Conservation (phyloP, 2,113 vertebrate species). For the Aptenodytes forsteri region DNA sequence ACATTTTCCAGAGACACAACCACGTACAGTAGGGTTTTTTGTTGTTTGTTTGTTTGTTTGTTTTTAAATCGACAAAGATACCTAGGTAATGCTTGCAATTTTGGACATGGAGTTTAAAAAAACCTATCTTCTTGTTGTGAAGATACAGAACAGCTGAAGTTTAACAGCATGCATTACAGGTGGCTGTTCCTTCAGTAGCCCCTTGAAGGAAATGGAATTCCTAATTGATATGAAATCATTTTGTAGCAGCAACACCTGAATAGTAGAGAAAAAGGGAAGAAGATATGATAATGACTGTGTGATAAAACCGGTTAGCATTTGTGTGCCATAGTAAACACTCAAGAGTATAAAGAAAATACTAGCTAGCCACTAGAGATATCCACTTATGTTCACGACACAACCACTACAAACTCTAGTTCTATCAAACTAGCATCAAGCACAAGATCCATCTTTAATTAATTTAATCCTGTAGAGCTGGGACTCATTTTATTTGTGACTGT, state of each 20-base stretch:
- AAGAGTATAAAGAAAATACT: slow-evolving; percentile 68
- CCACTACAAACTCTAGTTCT: slow-evolving; percentile 70
- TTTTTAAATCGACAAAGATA: neutral
- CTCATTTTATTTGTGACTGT: slow-evolving; percentile 70
- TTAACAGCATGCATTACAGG: slow-evolving; percentile 43
- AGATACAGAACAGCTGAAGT: neutral
- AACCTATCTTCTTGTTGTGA: neutral
- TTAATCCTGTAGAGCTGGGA: slow-evolving; percentile 70
- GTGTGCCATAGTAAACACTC: slow-evolving; percentile 64
- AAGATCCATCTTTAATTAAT: slow-evolving; percentile 73
- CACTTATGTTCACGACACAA: slow-evolving; percentile 71
- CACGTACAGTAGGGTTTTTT: too few species aligned
- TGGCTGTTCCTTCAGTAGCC: slow-evolving; percentile 32
- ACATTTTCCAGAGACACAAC: neutral
- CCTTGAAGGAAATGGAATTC: slow-evolving; percentile 58
- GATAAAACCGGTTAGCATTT: slow-evolving; percentile 70
- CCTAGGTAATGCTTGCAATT: neutral
- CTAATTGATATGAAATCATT: slow-evolving; percentile 54
- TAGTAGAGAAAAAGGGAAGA: slow-evolving; percentile 39
- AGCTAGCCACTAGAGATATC: slow-evolving; percentile 70
- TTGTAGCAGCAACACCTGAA: slow-evolving; percentile 53
- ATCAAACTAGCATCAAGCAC: slow-evolving; percentile 69
- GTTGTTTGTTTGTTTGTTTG: neutral
- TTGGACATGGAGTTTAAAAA: neutral
- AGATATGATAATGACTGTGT: slow-evolving; percentile 61